These are phyloP conservation scores for Steatornis caripensis DNA, from an alignment of 2,113 vertebrate species.

Conservation along the genomic window DNA sequence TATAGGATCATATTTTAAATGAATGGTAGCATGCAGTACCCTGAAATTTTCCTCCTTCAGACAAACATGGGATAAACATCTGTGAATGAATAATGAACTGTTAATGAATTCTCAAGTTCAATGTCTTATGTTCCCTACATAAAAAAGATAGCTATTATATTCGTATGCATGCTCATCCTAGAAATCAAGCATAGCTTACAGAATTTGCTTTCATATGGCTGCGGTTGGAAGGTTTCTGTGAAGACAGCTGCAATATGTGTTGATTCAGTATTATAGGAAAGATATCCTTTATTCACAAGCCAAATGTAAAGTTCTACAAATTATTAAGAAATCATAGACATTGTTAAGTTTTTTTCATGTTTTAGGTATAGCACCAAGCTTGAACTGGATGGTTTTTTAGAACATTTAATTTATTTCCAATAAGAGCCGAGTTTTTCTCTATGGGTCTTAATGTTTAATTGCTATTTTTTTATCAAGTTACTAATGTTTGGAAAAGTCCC, in stretches of 20 bases:
- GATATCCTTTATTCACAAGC: neutral
- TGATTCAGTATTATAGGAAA: neutral
- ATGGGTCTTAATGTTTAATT: neutral
- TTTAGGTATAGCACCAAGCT: neutral
- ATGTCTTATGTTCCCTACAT: neutral
- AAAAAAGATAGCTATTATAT: neutral
- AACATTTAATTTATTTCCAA: neutral
- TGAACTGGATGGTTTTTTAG: neutral
- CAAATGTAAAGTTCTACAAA: neutral
- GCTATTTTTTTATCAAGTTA: neutral
- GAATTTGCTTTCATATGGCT: neutral
- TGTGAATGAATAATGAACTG: conserved; percentile 11
- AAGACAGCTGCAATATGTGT: neutral
- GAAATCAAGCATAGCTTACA: neutral
- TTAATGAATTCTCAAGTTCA: conserved; percentile 34
- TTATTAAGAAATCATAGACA: neutral
- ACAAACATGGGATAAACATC: neutral
- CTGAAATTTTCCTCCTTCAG: neutral
- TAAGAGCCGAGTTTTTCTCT: neutral
- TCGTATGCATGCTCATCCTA: neutral
- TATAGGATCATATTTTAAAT: neutral
- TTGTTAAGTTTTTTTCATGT: neutral
- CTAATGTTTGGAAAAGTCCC: neutral
- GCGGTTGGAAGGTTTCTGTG: neutral
- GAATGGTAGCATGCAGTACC: neutral